Evolutionary conservation across 2,888 invertebrate genomes (phyloP), one percentile per base, ranked within the genome.

Genomic region (Agonopterix arenella): DNA sequence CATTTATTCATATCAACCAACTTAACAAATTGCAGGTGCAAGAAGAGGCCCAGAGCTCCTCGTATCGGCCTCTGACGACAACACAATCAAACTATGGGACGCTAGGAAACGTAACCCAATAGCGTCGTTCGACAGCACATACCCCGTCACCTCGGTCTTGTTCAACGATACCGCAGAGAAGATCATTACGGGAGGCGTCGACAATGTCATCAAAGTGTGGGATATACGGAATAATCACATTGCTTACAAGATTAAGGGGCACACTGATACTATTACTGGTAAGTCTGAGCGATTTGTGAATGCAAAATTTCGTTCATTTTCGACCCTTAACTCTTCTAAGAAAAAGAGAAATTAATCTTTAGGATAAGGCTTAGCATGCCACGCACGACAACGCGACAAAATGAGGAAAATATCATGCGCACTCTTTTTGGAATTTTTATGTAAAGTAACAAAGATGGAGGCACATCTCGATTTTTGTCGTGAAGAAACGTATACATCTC

Each of bases 121-220:
- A 18, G 90, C 92, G 0, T 93, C 93, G 0, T 88, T 96, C 13
- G 95, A 95, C 65, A 92, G 93, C 38, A 89, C 90, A 0, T 96
- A 92, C 70, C 96, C 95, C 57, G 92, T 97, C 9, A 97, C 97
- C 0, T 92, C 97, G 0, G 97, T 98, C 0, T 92, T 96, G 9
- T 99, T 99, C 77, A 98, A 96, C 68, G 99, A 99, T 68, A 98
- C 97, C 0, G 94, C 97, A 0, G 99, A 99, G 67, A 97, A 97
- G 79, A 92, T 99, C 2, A 94, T 99, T 56, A 95, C 96, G 4
- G 98, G 96, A 1, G 99, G 99, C 4, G 95, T 99, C 50, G 99
- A 99, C 75, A 99, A 99, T 80, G 96, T 97, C 55, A 93, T 99
- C 8, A 98, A 98, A 91, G 95, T 98, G 0, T 99, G 99, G 99